Evolutionary conservation across 1,140 invertebrate species (phyloP), one percentile per base, ranked within the genome.

Genomic region (Drosophila mayri): DNA sequence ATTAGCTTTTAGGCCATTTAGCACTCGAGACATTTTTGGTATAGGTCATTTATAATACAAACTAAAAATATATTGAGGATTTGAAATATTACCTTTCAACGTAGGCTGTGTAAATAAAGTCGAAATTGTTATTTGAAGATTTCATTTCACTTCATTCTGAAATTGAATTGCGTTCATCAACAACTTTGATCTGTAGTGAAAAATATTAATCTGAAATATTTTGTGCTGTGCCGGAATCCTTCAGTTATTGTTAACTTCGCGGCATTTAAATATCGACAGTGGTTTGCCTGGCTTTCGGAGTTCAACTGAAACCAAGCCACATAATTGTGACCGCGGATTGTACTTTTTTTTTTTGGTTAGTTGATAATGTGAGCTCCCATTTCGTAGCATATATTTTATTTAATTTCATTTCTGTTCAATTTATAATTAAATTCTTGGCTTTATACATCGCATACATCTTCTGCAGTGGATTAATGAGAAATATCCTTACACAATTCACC

Each of bases 31-130:
- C 52, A 52, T 61, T 76, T 88, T 88, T 90, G 85, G 80, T 78
- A 90, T 84, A 90, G 85, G 85, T 88, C 85, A 76, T 79, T 78
- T 74, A 52, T 12, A 55, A 52, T 12, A 44, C 76, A 4, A 30
- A 38, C 28, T 46, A 28, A 49, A 44, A 65, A 55, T 57, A 63
- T 22, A 52, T 20, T 20, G 16, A 2, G 30, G 0, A 11, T 4
- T 35, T 22, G 3, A 22, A 22, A 22, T 22, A 22, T 22, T 22
- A 3, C 8, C 1, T 7, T 30, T 30, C 30, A 9, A 30, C 1
- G 35, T 32, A 18, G 16, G 25, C 16, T 28, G 10, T 32, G 11
- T 18, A 25, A 28, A 43, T 55, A 37, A 11, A 12, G 32, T 5
- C 14, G 12, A 54, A 35, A 37, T 11, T 28, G 16, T 30, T 6